These are phyloP conservation scores for Oreochromis mossambicus DNA, from an alignment of 2,797 vertebrate genomes.

Conservation along the genomic window DNA sequence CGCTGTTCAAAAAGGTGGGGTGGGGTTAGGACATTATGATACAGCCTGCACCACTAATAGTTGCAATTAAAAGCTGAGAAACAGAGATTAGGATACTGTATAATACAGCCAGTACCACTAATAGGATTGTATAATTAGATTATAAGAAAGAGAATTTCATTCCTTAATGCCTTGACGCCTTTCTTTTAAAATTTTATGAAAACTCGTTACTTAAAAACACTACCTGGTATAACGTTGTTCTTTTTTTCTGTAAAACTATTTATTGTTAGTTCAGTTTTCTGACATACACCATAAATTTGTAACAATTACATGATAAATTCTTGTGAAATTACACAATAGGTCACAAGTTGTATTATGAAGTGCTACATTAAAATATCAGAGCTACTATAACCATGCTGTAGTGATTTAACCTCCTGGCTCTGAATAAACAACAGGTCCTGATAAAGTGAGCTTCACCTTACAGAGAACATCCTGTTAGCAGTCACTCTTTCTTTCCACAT, in stretches of 20 bases:
- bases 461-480: constrained; percentile 12
- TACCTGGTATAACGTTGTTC: rapidly evolving
- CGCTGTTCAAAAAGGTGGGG: neutral
- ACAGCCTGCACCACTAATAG: neutral
- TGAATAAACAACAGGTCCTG: neutral
- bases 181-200: neutral
- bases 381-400: neutral
- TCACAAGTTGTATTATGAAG: neutral
- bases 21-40: neutral
- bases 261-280: neutral
- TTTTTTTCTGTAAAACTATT: neutral
- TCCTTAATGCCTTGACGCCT: rapidly evolving
- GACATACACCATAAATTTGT: neutral
- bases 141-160: neutral
- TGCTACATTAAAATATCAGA: neutral
- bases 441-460: neutral
- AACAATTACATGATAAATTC: neutral
- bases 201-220: neutral
- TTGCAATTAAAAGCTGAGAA: neutral
- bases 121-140: neutral
- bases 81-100: neutral
- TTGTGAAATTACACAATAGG: neutral
- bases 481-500: constrained; percentile 4
- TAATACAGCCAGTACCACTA: neutral
- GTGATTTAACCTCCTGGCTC: neutral